These are phyloP conservation scores for Hydrocynus forskahlii DNA, from an alignment of 2,797 vertebrate genomes.

Conservation along the genomic window DNA sequence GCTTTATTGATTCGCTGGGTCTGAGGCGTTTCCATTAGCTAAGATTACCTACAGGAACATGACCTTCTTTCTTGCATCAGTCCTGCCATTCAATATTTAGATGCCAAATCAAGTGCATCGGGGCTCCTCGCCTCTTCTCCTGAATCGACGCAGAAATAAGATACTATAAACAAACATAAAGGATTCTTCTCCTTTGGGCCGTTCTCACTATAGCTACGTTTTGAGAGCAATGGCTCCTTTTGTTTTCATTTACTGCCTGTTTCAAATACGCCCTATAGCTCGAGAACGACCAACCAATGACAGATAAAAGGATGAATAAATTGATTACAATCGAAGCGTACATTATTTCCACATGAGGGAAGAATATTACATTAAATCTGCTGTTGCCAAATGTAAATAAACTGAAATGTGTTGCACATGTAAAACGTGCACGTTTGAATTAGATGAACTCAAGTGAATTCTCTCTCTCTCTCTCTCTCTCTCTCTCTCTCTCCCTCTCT, in stretches of 20 bases:
- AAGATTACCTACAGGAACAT: constrained; percentile 38
- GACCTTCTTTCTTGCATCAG: constrained; percentile 32
- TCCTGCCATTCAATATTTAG: constrained; percentile 47
- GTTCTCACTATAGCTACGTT: neutral
- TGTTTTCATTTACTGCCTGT: neutral
- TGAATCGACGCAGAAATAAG: constrained; percentile 13
- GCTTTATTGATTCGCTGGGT: constrained; percentile 48
- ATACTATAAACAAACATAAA: constrained; percentile 9
- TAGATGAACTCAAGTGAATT: neutral
- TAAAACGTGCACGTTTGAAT: too few relatives aligned
- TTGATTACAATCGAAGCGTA: neutral
- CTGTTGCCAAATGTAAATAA: too few relatives aligned
- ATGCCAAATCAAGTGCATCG: constrained; percentile 26
- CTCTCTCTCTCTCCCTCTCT: too few relatives aligned
- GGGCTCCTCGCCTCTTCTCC: neutral
- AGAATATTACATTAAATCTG: neutral
- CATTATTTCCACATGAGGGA: neutral
- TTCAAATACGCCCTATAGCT: neutral
- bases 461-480: too few relatives aligned
- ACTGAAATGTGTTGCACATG: too few relatives aligned
- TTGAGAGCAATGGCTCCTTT: neutral
- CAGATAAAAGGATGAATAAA: neutral
- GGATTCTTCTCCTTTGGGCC: neutral
- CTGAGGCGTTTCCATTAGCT: constrained; percentile 48
- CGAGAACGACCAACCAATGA: neutral